Conservation (phyloP, 2,113 vertebrate species). For the Marmota flaviventris region DNA sequence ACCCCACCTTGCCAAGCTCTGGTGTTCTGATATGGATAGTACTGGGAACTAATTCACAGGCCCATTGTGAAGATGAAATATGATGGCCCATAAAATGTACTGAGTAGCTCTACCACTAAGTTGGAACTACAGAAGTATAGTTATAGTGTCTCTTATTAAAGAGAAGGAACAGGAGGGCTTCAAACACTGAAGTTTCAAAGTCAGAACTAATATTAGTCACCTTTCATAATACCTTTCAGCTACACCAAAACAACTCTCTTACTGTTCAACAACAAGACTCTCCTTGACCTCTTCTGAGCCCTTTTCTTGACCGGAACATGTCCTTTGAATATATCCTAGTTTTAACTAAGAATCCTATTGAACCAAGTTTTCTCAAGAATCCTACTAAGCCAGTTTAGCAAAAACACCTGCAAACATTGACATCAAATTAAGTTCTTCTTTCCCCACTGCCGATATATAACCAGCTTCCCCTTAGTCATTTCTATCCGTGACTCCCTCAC, state of each 20-base stretch:
- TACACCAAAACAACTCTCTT: not conserved
- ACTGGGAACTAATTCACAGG: too few species aligned
- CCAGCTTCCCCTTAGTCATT: not conserved
- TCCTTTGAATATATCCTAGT: not conserved
- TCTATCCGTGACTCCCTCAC: not conserved
- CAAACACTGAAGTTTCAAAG: not conserved
- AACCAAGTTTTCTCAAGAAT: not conserved
- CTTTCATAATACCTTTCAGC: not conserved
- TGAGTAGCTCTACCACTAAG: not conserved
- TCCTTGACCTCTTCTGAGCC: not conserved
- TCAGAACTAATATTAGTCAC: not conserved
- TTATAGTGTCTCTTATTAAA: not conserved
- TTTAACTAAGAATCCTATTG: not conserved
- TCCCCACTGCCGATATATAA: not conserved
- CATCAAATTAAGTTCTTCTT: not conserved
- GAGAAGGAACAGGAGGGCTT: not conserved
- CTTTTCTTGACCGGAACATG: not conserved
- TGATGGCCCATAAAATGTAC: too few species aligned
- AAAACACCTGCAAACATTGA: not conserved
- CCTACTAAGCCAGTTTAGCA: not conserved
- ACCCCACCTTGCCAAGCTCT: not conserved
- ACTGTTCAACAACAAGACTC: not conserved
- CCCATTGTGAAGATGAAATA: not conserved
- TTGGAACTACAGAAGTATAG: not conserved
- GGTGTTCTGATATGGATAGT: not conserved